These are phyloP conservation scores for Pseudopodoces humilis DNA, from an alignment of 2,113 vertebrate species.

Conservation along the genomic window DNA sequence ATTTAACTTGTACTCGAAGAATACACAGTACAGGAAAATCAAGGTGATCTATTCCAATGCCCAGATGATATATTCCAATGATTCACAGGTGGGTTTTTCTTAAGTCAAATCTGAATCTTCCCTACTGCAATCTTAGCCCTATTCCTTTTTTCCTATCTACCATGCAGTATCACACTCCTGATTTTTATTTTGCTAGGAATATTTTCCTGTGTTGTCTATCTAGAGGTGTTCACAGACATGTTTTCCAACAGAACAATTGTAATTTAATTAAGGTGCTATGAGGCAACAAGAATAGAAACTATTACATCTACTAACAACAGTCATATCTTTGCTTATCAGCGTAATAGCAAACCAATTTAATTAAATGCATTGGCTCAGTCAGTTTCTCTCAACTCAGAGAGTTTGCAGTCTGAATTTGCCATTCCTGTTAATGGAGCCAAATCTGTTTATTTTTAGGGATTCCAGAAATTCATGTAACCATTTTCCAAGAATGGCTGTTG, in stretches of 20 bases:
- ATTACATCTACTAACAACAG: not conserved
- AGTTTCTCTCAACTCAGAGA: too few relatives aligned
- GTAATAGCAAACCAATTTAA: constrained; percentile 14
- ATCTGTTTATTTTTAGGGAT: constrained; percentile 22
- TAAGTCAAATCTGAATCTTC: not conserved
- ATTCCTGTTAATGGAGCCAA: not conserved
- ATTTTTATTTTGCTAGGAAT: constrained; percentile 12
- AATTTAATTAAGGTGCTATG: constrained; percentile 11
- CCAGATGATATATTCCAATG: not conserved
- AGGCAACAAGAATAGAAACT: constrained; percentile 18
- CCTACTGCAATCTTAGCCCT: not conserved
- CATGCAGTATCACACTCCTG: not conserved
- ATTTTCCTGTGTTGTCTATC: not conserved
- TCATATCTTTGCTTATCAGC: not conserved
- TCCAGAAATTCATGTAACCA: not conserved
- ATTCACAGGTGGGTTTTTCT: not conserved
- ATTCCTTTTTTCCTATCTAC: not conserved
- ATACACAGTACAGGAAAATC: not conserved
- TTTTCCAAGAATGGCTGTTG: constrained; percentile 36
- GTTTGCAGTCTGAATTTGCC: constrained; percentile 2
- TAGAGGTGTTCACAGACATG: not conserved
- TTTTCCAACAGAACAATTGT: constrained; percentile 10
- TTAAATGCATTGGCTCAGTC: constrained; percentile 30
- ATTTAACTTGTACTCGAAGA: not conserved
- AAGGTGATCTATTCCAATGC: not conserved